Conservation (phyloP, 2,888 invertebrate genomes). For the Lithosia quadra region DNA sequence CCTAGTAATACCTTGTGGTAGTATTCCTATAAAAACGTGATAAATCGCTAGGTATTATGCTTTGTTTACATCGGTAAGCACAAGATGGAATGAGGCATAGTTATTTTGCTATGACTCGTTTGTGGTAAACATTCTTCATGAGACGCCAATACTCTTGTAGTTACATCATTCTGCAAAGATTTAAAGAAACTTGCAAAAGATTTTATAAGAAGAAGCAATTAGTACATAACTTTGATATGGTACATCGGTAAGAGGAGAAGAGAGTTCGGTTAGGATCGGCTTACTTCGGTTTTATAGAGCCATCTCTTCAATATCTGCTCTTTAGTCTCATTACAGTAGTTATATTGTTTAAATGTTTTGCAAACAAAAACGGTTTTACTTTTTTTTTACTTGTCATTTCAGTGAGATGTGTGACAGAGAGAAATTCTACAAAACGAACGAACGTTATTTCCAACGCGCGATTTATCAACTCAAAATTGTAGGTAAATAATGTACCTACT, state of each 20-base stretch:
- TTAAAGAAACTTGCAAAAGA: slow-evolving; percentile 3
- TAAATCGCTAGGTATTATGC: background rate
- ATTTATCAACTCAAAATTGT: no score
- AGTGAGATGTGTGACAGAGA: no score
- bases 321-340: no score
- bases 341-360: no score
- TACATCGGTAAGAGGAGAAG: background rate
- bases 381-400: no score
- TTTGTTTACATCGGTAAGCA: background rate
- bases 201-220: background rate
- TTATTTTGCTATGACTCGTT: background rate
- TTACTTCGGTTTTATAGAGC: background rate
- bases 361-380: no score
- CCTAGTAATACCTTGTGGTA: slow-evolving; percentile 2
- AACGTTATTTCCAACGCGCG: no score
- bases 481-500: no score
- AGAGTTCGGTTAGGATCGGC: no score
- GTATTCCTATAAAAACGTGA: background rate
- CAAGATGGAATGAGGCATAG: background rate
- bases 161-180: slow-evolving; percentile 8
- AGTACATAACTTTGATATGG: background rate
- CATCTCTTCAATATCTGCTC: no score
- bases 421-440: no score
- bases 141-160: background rate
- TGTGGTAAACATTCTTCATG: background rate